These are phyloP conservation scores for Pachyuromys duprasi DNA, from an alignment of 2,797 vertebrate genomes.

Conservation along the genomic window DNA sequence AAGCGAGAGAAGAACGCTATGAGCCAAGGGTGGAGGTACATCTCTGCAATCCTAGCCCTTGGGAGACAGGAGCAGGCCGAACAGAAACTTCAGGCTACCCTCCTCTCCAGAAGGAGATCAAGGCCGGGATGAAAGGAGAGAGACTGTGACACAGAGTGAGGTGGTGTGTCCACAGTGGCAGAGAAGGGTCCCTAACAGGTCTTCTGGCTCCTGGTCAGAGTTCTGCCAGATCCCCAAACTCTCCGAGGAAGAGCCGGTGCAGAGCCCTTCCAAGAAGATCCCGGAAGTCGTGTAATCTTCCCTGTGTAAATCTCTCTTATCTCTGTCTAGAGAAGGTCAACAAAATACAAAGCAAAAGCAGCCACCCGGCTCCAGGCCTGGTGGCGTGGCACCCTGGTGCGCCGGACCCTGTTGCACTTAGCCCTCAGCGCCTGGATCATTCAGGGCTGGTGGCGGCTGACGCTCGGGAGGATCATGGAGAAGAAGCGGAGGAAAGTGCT, in stretches of 20 bases:
- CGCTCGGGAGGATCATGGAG: accelerated
- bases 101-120: neutral
- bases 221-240: neutral
- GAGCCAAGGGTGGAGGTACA: neutral
- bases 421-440: conserved; percentile 39
- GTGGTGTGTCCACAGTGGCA: neutral
- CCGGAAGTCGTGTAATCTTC: conserved; percentile 18
- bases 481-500: neutral
- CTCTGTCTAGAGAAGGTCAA: neutral
- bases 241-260: neutral
- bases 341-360: accelerated
- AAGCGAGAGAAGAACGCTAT: neutral
- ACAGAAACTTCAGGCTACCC: neutral
- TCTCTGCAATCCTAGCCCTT: neutral
- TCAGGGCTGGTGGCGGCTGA: conserved; percentile 75
- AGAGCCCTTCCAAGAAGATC: neutral
- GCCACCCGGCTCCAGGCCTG: conserved; percentile 74
- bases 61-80: neutral
- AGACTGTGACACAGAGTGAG: neutral
- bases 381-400: conserved; percentile 77
- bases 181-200: neutral
- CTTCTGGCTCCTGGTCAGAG: neutral
- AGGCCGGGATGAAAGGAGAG: neutral
- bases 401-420: conserved; percentile 12
- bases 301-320: conserved; percentile 56